Evolutionary conservation across 2,888 invertebrate species (phyloP).

Genomic region (Dioctria rufipes): DNA sequence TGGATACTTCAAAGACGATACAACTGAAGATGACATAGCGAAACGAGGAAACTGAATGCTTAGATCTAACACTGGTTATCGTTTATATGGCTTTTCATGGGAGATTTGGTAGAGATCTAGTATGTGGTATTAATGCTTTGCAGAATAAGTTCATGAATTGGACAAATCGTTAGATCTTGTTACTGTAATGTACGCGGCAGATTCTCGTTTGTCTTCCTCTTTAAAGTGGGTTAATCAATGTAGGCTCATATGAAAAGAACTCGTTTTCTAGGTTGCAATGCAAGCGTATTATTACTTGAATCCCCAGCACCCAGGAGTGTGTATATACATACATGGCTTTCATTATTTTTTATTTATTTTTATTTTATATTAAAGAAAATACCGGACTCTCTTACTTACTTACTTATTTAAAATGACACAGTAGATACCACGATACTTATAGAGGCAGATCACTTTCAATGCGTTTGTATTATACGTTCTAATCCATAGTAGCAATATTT

Average conservation of each 20-base stretch:
- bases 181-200: neutral
- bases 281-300: constrained; percentile 8
- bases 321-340: constrained; percentile 5
- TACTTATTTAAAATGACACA: too few species aligned
- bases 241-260: constrained; percentile 20
- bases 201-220: constrained; percentile 16
- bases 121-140: neutral
- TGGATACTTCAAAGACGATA: neutral
- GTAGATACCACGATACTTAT: too few species aligned
- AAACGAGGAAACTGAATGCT: constrained; percentile 70
- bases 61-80: constrained; percentile 66
- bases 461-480: too few species aligned
- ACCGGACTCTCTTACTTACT: constrained; percentile 3
- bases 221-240: constrained; percentile 33
- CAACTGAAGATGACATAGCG: constrained; percentile 67
- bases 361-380: constrained; percentile 7
- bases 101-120: constrained; percentile 4
- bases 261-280: constrained; percentile 17
- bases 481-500: too few species aligned
- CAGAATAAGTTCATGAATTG: neutral
- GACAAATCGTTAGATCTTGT: neutral
- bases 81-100: constrained; percentile 67
- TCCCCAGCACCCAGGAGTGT: neutral
- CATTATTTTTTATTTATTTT: neutral
- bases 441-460: too few species aligned